Conservation (phyloP, 2,797 vertebrate species). For the Eleutherodactylus coqui region DNA sequence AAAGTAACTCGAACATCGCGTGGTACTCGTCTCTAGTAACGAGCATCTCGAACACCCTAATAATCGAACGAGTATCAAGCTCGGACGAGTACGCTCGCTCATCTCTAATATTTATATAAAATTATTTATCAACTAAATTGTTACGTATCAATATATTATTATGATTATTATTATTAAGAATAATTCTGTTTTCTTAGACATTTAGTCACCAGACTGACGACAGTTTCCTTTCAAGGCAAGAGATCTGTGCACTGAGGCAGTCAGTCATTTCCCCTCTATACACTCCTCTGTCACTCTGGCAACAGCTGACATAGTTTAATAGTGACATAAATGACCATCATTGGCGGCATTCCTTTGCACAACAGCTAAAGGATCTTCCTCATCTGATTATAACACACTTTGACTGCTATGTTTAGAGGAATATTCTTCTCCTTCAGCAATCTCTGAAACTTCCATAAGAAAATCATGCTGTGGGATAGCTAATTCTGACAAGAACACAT, state of each 20-base stretch:
- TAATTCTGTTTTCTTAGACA: not conserved
- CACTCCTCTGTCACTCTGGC: conserved; percentile 26
- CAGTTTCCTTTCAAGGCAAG: not conserved
- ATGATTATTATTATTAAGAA: not conserved
- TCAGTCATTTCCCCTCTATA: conserved; percentile 24
- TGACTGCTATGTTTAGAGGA: conserved; percentile 44
- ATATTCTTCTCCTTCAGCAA: conserved; percentile 43
- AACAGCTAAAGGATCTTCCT: conserved; percentile 45
- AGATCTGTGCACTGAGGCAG: conserved; percentile 26
- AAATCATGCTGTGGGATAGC: conserved; percentile 1
- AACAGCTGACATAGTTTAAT: conserved; percentile 46
- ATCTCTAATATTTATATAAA: not conserved
- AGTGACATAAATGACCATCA: conserved; percentile 50
- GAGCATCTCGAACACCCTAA: too few species aligned
- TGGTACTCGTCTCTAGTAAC: too few species aligned
- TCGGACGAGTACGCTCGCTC: too few species aligned
- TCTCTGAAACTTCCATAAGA: conserved; percentile 29
- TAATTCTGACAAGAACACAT: not conserved
- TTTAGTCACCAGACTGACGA: not conserved
- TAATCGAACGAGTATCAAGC: too few species aligned
- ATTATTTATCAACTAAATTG: not conserved
- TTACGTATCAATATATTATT: not conserved
- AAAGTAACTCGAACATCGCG: too few species aligned
- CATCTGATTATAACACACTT: conserved; percentile 25
- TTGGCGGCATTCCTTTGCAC: conserved; percentile 36